Evolutionary conservation across 2,888 invertebrate species (phyloP).

Genomic region (Therioaphis trifolii): DNA sequence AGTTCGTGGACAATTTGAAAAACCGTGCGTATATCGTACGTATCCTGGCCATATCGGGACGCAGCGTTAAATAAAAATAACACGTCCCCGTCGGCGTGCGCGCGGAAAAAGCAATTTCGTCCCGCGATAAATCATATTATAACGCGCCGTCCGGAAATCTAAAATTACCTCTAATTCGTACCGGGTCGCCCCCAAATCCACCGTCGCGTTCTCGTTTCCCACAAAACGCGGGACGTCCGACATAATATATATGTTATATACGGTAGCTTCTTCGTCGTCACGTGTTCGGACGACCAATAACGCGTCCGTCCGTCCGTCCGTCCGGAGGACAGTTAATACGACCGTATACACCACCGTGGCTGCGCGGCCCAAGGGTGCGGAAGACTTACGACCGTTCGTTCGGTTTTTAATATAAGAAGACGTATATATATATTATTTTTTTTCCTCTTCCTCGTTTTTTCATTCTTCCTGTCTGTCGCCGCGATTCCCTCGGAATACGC

Average conservation of each 20-base stretch:
- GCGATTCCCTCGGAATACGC: constrained; percentile 2
- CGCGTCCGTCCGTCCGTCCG: constrained; percentile 5
- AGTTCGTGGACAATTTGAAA: not conserved
- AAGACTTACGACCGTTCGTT: constrained; percentile 26
- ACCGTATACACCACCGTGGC: constrained; percentile 11
- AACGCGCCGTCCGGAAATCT: not conserved
- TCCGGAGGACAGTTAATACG: constrained; percentile 36
- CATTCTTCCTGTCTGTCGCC: constrained; percentile 19
- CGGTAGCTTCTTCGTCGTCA: not conserved
- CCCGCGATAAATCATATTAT: constrained; percentile 30
- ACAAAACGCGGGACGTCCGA: constrained; percentile 33
- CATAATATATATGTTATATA: not conserved
- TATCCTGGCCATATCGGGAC: not conserved
- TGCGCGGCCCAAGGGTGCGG: not conserved
- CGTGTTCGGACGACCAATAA: constrained; percentile 52
- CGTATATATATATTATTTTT: constrained; percentile 20
- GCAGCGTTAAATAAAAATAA: not conserved
- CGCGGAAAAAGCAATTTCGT: constrained; percentile 27
- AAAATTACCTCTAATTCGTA: constrained; percentile 36
- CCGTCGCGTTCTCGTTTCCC: not conserved
- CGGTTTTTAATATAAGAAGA: constrained; percentile 55
- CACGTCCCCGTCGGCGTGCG: not conserved
- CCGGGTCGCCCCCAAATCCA: not conserved
- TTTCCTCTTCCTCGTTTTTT: constrained; percentile 21
- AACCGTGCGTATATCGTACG: not conserved